Percentiles rank a stretch among this genome's conserved stretches.
Evolutionary conservation across 1,140 invertebrate species (phyloP).

Genomic region (Contarinia nasturtii): DNA sequence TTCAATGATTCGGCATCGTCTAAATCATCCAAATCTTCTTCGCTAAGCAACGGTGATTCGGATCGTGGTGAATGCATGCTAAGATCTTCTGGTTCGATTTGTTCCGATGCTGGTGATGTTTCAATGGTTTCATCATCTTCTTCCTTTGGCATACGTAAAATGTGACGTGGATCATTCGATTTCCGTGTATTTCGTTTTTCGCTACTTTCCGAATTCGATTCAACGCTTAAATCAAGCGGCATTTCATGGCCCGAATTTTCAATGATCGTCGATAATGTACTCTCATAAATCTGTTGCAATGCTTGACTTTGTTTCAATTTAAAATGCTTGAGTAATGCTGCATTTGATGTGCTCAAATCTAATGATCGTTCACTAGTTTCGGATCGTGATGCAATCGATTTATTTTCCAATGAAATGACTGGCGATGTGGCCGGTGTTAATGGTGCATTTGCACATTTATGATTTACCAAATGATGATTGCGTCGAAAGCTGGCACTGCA

Average conservation of each 20-base stretch:
- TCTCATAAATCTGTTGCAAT: not conserved
- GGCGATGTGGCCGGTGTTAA: constrained; percentile 15
- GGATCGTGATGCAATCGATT: constrained; percentile 14
- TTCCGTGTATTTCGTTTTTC: constrained; percentile 20
- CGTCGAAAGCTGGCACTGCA: constrained; percentile 61
- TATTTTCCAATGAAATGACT: constrained; percentile 14
- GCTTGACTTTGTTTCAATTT: not conserved
- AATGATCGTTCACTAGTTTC: constrained; percentile 20
- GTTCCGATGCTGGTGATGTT: constrained; percentile 41
- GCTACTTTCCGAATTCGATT: constrained; percentile 6
- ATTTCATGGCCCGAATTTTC: constrained; percentile 13
- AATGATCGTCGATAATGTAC: constrained; percentile 5
- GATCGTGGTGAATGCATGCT: constrained; percentile 29
- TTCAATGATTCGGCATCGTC: constrained; percentile 20
- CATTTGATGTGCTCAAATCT: constrained; percentile 7
- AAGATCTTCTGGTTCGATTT: constrained; percentile 77
- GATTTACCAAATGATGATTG: constrained; percentile 66
- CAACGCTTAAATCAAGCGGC: constrained; percentile 17
- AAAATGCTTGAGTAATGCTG: not conserved
- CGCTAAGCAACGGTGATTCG: constrained; percentile 8
- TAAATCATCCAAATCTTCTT: constrained; percentile 20
- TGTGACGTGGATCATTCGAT: constrained; percentile 26
- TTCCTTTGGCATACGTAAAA: constrained; percentile 22
- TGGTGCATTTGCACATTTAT: constrained; percentile 48
- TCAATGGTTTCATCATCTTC: constrained; percentile 13